Percentiles rank a stretch among this genome's conserved stretches.
Evolutionary conservation across 2,888 invertebrate species (phyloP).

Genomic region (Psococerastis gibbosa): DNA sequence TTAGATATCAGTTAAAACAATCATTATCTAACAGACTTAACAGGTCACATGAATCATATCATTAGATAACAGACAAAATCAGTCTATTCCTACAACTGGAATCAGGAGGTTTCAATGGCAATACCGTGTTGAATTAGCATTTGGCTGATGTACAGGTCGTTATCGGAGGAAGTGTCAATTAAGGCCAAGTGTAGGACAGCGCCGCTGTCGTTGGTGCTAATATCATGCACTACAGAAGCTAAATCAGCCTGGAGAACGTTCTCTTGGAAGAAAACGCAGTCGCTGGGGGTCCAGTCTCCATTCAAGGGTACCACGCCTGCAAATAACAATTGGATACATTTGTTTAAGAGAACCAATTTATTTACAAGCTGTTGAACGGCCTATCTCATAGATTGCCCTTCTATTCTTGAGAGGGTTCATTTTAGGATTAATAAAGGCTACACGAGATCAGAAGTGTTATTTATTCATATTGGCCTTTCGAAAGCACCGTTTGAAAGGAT

Average conservation of each 20-base stretch:
- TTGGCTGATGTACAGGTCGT: conserved; percentile 46
- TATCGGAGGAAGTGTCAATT: conserved; percentile 46
- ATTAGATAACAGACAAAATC: too few relatives aligned
- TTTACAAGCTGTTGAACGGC: conserved; percentile 1
- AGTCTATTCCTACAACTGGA: too few relatives aligned
- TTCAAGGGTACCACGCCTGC: conserved; percentile 34
- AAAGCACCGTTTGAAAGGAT: too few relatives aligned
- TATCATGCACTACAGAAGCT: conserved; percentile 45
- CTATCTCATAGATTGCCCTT: neutral
- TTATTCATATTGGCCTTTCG: too few relatives aligned
- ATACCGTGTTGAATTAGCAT: conserved; percentile 41
- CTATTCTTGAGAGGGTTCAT: too few relatives aligned
- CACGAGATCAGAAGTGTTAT: too few relatives aligned
- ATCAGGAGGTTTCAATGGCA: too few relatives aligned
- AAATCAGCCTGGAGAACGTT: conserved; percentile 49
- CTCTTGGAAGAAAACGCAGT: conserved; percentile 51
- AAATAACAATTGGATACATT: too few relatives aligned
- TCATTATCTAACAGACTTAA: too few relatives aligned
- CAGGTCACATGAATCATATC: too few relatives aligned
- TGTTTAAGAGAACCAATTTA: conserved; percentile 14
- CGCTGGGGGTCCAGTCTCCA: conserved; percentile 51
- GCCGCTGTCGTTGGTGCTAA: conserved; percentile 38
- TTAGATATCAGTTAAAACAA: too few relatives aligned
- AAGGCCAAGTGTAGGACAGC: conserved; percentile 44
- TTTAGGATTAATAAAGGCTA: too few relatives aligned